Percentiles rank a stretch among this genome's conserved stretches.
Conservation (phyloP, 2,888 invertebrate genomes). For the Eulithis testata region DNA sequence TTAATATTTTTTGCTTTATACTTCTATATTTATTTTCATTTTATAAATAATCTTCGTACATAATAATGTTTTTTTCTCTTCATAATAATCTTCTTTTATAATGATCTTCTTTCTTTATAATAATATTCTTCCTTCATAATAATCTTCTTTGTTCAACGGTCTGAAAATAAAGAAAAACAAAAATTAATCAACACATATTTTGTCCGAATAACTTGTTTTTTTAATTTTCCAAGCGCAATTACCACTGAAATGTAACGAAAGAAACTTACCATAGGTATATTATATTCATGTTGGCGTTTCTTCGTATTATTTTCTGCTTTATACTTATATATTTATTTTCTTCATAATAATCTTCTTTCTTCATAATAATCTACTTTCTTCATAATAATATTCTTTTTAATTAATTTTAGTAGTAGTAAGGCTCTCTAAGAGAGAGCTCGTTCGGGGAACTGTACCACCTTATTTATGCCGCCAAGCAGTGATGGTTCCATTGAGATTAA, state of each 20-base stretch:
- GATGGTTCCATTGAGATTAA: too few relatives aligned
- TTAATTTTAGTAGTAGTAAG: too few relatives aligned
- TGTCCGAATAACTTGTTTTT: too few relatives aligned
- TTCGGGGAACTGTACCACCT: too few relatives aligned
- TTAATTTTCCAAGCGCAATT: too few relatives aligned
- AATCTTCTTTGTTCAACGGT: background rate
- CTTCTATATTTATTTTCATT: background rate
- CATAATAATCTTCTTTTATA: conserved; percentile 28
- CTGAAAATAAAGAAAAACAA: too few relatives aligned
- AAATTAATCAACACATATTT: too few relatives aligned
- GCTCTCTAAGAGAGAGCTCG: too few relatives aligned
- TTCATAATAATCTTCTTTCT: background rate
- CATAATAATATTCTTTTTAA: background rate
- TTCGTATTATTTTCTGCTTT: background rate
- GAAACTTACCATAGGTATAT: too few relatives aligned
- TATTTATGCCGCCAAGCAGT: too few relatives aligned
- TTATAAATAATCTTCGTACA: background rate
- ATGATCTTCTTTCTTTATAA: conserved; percentile 1
- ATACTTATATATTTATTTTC: background rate
- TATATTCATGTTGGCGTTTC: too few relatives aligned
- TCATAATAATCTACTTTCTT: conserved; percentile 25
- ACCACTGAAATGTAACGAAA: too few relatives aligned
- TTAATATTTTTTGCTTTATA: background rate
- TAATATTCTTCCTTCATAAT: background rate
- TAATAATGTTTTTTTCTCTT: conserved; percentile 17